Evolutionary conservation across 2,113 vertebrate genomes (phyloP).

Genomic region (Ictalurus punctatus): DNA sequence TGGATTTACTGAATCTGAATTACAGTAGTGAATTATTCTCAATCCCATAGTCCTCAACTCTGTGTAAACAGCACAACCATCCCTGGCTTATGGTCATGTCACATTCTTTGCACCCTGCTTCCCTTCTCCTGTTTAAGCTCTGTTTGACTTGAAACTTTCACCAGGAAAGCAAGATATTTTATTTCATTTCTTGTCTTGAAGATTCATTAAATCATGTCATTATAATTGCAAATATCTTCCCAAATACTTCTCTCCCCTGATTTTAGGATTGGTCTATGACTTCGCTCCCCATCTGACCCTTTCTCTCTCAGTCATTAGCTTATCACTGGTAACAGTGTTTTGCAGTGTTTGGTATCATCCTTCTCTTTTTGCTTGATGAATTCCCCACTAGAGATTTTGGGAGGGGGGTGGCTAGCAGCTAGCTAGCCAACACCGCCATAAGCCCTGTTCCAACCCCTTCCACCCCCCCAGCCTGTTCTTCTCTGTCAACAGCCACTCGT

Average conservation of each 20-base stretch:
- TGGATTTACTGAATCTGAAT: neutral
- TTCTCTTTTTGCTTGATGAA: constrained; percentile 50
- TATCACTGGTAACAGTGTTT: constrained; percentile 54
- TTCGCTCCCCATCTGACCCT: constrained; percentile 40
- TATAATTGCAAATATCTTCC: constrained; percentile 46
- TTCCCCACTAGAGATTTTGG: constrained; percentile 40
- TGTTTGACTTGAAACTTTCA: constrained; percentile 1
- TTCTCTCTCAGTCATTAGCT: constrained; percentile 50
- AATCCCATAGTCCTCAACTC: neutral
- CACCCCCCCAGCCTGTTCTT: constrained; percentile 50
- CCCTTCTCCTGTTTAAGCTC: neutral
- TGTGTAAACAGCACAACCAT: neutral
- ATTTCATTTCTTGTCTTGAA: neutral
- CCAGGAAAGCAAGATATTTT: neutral
- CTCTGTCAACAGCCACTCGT: constrained; percentile 60
- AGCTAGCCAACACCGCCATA: constrained; percentile 21
- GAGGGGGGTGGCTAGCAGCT: constrained; percentile 23
- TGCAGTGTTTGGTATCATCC: constrained; percentile 57
- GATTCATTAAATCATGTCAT: constrained; percentile 17
- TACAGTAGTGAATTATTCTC: neutral
- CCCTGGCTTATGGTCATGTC: neutral
- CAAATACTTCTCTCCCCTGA: constrained; percentile 34
- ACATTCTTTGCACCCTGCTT: neutral
- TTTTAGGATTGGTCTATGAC: constrained; percentile 35
- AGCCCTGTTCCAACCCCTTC: constrained; percentile 27